Evolutionary conservation across 2,888 invertebrate species (phyloP), one percentile per base, ranked within the genome.

Genomic region (Cylindroiulus punctatus): DNA sequence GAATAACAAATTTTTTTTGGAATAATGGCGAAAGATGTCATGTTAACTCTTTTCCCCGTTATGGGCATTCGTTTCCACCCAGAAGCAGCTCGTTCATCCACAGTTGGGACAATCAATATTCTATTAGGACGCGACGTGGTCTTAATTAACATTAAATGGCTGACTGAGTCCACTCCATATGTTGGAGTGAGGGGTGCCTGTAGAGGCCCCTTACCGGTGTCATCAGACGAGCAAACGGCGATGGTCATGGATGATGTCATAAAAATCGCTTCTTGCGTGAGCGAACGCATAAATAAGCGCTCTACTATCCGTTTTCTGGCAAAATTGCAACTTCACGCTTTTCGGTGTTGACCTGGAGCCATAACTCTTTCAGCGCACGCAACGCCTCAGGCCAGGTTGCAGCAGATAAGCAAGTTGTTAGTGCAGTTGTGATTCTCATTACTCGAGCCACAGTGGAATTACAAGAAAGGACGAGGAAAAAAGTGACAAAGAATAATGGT

Each of bases 371-470:
- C 65, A 26, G 26, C 65, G 65, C 65, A 65, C 65, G 65, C 65
- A 65, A n/a, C 14, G 26, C n/a, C 26, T n/a, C 26, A 65, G 65
- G 65, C 65, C 65, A 65, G 65, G 65, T 26, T 65, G 65, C 26
- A 65, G 26, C 65, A 65, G 65, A 65, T 65, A 65, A 65, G 65
- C 65, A 65, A 65, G 65, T 65, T 65, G 65, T 65, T 65, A 65
- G 65, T 65, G 65, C 65, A 65, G 65, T 65, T 65, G 65, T 65
- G 65, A 65, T 65, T 65, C 65, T 65, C 65, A 65, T 65, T 65
- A 65, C 65, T 26, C 26, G 65, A 65, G 65, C 65, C 65, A 65
- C 65, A 65, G 65, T 65, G 65, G 65, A 65, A 65, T 65, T 65
- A 65, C 65, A 65, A 65, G 26, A 65, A 65, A 65, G 26, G 65